Evolutionary conservation across 2,888 invertebrate genomes (phyloP).

Genomic region (Drosophila recens): DNA sequence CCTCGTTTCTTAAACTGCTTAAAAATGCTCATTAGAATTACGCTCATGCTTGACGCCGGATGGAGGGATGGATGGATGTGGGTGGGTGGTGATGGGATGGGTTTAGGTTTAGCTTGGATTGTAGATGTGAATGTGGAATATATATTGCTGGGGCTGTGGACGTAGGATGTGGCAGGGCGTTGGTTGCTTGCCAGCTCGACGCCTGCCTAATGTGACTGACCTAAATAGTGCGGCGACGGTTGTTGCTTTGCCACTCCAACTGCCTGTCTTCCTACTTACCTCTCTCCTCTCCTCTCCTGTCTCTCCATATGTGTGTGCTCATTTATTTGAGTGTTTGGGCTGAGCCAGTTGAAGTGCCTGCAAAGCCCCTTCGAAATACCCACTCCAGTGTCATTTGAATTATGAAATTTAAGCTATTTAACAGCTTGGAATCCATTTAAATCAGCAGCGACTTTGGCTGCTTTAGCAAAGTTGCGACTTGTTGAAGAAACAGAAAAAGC

Average conservation of each 20-base stretch:
- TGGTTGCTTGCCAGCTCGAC: slow-evolving; percentile 55
- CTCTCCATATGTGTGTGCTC: slow-evolving; percentile 60
- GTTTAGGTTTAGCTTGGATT: slow-evolving; percentile 1
- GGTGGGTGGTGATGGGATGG: slow-evolving; percentile 4
- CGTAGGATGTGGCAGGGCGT: slow-evolving; percentile 19
- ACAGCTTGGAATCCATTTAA: slow-evolving; percentile 71
- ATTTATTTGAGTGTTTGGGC: slow-evolving; percentile 70
- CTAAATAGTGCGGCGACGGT: slow-evolving; percentile 75
- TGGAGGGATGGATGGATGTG: slow-evolving; percentile 34
- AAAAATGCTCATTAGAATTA: slow-evolving; percentile 78
- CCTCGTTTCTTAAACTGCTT: slow-evolving; percentile 38
- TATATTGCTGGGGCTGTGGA: slow-evolving; percentile 5
- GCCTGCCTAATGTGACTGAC: slow-evolving; percentile 81
- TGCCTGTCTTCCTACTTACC: background rate
- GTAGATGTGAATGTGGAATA: too few species aligned
- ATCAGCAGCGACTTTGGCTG: slow-evolving; percentile 41
- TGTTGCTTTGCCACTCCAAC: slow-evolving; percentile 55
- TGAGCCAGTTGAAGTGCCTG: slow-evolving; percentile 57
- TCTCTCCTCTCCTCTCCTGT: background rate
- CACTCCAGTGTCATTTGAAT: slow-evolving; percentile 64
- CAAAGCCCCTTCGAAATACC: slow-evolving; percentile 8
- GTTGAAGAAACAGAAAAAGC: slow-evolving; percentile 7
- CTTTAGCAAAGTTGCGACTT: slow-evolving; percentile 32
- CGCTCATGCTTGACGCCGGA: slow-evolving; percentile 39
- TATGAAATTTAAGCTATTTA: slow-evolving; percentile 75